Evolutionary conservation across 2,797 vertebrate genomes (phyloP).

Genomic region (Hoplostethus atlanticus): DNA sequence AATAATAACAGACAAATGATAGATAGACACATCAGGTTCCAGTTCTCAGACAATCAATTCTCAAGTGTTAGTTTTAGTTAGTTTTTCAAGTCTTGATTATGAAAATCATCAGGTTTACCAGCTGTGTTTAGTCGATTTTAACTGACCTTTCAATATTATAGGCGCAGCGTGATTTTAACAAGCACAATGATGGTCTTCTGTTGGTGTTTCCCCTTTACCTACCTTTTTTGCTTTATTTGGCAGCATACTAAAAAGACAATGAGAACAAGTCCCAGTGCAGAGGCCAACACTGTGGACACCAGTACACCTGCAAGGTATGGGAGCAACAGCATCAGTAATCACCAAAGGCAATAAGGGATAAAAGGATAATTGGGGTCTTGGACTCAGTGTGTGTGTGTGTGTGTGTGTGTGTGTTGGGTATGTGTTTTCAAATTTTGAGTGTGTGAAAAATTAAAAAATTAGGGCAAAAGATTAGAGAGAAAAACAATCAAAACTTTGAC

Average conservation of each 20-base stretch:
- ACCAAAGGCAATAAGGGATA: conserved; percentile 19
- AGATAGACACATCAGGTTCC: too few relatives aligned
- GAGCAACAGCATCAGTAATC: conserved; percentile 44
- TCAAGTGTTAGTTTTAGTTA: too few relatives aligned
- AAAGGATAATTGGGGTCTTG: conserved; percentile 2
- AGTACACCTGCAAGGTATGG: conserved; percentile 84
- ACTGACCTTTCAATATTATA: not conserved
- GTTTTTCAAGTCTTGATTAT: not conserved
- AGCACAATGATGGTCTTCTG: not conserved
- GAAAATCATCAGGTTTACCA: not conserved
- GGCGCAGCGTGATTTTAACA: not conserved
- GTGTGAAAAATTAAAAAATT: too few relatives aligned
- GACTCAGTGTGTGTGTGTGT: conserved; percentile 1
- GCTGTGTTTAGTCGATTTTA: not conserved
- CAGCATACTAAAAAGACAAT: conserved; percentile 80
- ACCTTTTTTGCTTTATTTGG: conserved; percentile 88
- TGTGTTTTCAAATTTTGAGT: not conserved
- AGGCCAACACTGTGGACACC: conserved; percentile 80
- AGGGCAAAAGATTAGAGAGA: too few relatives aligned
- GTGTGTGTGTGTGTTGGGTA: not conserved
- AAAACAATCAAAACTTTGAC: not conserved
- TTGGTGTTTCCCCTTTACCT: conserved; percentile 51
- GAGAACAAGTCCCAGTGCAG: conserved; percentile 81
- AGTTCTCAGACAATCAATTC: too few relatives aligned
- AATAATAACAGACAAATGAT: too few relatives aligned